A percentile compares a stretch with the other conserved stretches of the same genome.
phyloP scores from a whole-genome alignment of 2,888 invertebrate genomes.

The Polymixis lichenea region DNA sequence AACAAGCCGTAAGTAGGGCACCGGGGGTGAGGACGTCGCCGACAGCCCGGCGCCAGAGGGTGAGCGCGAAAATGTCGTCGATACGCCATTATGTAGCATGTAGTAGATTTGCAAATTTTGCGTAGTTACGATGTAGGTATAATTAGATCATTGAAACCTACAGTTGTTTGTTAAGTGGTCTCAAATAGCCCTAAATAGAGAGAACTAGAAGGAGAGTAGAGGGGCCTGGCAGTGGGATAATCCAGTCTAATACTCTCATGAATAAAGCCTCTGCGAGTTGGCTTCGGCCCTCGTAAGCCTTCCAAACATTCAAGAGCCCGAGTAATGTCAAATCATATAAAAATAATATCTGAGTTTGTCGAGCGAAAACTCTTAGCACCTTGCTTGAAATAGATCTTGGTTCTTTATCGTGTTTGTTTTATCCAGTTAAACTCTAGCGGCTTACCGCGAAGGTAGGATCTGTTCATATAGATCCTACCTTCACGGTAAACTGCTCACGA shows the following conservation, averaged over 20 bases:
- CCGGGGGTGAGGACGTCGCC: conserved; percentile 41
- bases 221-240: too few relatives aligned
- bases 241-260: too few relatives aligned
- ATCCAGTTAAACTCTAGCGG: too few relatives aligned
- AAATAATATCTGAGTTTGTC: background rate
- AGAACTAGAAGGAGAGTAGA: background rate
- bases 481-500: too few relatives aligned
- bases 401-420: too few relatives aligned
- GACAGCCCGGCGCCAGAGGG: conserved; percentile 62
- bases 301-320: too few relatives aligned
- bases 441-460: too few relatives aligned
- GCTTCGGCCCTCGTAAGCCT: too few relatives aligned
- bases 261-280: too few relatives aligned
- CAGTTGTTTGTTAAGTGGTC: background rate
- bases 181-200: background rate
- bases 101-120: conserved; percentile 18
- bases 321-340: too few relatives aligned
- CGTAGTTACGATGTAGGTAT: background rate
- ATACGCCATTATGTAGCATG: background rate
- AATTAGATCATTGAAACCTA: background rate
- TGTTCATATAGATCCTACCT: too few relatives aligned
- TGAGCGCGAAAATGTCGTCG: conserved; percentile 61
- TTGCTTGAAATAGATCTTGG: too few relatives aligned
- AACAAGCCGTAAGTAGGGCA: conserved; percentile 59
- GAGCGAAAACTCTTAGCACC: background rate